These are phyloP conservation scores for Caenorhabditis sp. DNA, from an alignment of 2,888 invertebrate species.

Conservation along the genomic window DNA sequence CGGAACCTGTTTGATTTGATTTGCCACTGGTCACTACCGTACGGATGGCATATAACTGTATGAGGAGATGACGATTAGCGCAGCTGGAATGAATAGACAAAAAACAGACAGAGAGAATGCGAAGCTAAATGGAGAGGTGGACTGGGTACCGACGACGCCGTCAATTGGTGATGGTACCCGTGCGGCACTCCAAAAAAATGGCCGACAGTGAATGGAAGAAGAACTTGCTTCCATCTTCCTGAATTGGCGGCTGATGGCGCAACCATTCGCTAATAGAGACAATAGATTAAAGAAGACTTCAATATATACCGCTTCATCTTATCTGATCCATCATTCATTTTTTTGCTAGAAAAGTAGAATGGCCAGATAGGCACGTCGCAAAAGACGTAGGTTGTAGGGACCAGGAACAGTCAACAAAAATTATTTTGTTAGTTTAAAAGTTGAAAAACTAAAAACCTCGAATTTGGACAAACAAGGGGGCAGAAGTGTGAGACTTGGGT, in stretches of 20 bases:
- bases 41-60: slow-evolving; percentile 66
- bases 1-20: slow-evolving; percentile 66
- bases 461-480: slow-evolving; percentile 30
- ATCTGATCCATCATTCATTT: slow-evolving; percentile 37
- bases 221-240: slow-evolving; percentile 56
- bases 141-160: slow-evolving; percentile 51
- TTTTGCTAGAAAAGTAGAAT: slow-evolving; percentile 23
- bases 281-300: slow-evolving; percentile 34
- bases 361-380: slow-evolving; percentile 13
- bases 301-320: slow-evolving; percentile 41
- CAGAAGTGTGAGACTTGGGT: slow-evolving; percentile 38
- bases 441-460: slow-evolving; percentile 14
- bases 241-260: slow-evolving; percentile 49
- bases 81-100: slow-evolving; percentile 54
- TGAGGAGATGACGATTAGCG: slow-evolving; percentile 63
- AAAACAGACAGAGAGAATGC: slow-evolving; percentile 7
- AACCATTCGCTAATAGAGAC: slow-evolving; percentile 46
- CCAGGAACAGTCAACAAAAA: background rate
- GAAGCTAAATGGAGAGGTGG: slow-evolving; percentile 44
- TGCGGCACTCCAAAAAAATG: slow-evolving; percentile 38
- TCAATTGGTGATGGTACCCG: slow-evolving; percentile 53
- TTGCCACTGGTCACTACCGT: slow-evolving; percentile 67
- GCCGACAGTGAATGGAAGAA: slow-evolving; percentile 21
- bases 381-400: background rate
- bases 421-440: slow-evolving; percentile 1